phyloP scores from a whole-genome alignment of 2,797 vertebrate species.

The Eidolon dupreanum region DNA sequence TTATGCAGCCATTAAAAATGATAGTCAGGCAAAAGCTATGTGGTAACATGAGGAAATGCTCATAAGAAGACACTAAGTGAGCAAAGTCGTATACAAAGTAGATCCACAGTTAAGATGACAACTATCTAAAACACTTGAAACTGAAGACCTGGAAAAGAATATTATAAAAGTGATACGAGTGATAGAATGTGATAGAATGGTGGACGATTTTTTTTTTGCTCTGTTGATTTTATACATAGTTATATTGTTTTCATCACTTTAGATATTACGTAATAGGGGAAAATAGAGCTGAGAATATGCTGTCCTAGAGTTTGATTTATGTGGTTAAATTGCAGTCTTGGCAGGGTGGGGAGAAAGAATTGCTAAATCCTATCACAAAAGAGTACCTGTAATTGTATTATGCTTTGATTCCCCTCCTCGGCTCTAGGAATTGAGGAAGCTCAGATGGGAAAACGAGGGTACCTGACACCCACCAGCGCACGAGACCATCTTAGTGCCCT shows the following conservation, averaged over 20 bases:
- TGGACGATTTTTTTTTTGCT: background rate
- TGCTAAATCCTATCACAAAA: background rate
- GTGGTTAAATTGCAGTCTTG: background rate
- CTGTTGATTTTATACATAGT: background rate
- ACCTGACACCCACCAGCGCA: conserved; percentile 92
- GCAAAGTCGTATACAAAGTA: background rate
- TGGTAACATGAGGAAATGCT: background rate
- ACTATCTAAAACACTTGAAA: background rate
- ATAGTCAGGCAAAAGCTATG: background rate
- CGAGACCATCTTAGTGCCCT: conserved; percentile 90
- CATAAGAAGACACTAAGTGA: background rate
- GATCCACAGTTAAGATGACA: background rate
- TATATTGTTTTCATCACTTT: background rate
- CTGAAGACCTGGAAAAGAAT: background rate
- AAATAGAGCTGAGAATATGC: background rate
- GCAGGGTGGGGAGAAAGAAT: background rate
- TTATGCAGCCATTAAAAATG: background rate
- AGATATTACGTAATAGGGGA: background rate
- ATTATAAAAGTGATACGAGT: background rate
- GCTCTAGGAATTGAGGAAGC: conserved; percentile 83
- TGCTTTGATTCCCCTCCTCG: background rate
- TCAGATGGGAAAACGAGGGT: conserved; percentile 90
- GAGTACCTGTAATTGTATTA: background rate
- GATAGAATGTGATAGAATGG: background rate
- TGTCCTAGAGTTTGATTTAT: background rate